A percentile compares a stretch with the other conserved stretches of the same genome.
phyloP scores from a whole-genome alignment of 2,113 vertebrate species.

The Monopterus albus region DNA sequence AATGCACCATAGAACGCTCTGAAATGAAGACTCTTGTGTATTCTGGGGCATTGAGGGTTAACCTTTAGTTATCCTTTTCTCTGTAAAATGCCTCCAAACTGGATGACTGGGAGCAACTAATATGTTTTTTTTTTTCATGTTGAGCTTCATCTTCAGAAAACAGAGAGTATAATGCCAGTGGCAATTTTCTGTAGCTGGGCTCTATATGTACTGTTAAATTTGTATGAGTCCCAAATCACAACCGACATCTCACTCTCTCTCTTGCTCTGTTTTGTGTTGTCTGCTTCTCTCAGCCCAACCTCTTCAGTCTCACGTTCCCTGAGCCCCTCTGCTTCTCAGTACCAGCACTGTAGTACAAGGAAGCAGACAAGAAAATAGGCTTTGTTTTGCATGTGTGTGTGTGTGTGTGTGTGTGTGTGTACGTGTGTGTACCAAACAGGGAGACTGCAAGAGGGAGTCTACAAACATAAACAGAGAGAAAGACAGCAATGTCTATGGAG shows the following conservation, averaged over 20 bases:
- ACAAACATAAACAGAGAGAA: conserved; percentile 4
- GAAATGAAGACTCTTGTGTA: not conserved
- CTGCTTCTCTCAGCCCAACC: conserved; percentile 13
- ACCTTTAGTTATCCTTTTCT: conserved; percentile 8
- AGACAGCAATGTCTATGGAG: conserved; percentile 39
- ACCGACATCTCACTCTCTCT: not conserved
- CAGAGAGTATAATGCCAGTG: conserved; percentile 5
- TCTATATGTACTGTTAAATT: conserved; percentile 5
- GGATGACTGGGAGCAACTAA: not conserved
- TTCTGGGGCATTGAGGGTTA: not conserved
- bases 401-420: conserved; percentile 3
- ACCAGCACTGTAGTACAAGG: conserved; percentile 24
- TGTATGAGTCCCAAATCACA: conserved; percentile 17
- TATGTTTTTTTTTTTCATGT: conserved; percentile 4
- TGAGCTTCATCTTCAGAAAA: conserved; percentile 18
- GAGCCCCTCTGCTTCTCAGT: conserved; percentile 39
- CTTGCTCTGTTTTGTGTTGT: not conserved
- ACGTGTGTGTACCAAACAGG: not conserved
- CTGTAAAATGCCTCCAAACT: not conserved
- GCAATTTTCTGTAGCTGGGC: not conserved
- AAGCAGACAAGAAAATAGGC: conserved; percentile 45
- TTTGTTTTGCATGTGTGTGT: conserved; percentile 15
- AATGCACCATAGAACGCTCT: not conserved
- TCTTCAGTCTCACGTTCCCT: conserved; percentile 35
- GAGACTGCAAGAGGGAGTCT: not conserved